Percentiles rank a stretch among this genome's conserved stretches.
These are phyloP conservation scores for Haliclona indistincta DNA, from an alignment of 37 sponge, comb jelly and placozoan species.

Conservation along the genomic window DNA sequence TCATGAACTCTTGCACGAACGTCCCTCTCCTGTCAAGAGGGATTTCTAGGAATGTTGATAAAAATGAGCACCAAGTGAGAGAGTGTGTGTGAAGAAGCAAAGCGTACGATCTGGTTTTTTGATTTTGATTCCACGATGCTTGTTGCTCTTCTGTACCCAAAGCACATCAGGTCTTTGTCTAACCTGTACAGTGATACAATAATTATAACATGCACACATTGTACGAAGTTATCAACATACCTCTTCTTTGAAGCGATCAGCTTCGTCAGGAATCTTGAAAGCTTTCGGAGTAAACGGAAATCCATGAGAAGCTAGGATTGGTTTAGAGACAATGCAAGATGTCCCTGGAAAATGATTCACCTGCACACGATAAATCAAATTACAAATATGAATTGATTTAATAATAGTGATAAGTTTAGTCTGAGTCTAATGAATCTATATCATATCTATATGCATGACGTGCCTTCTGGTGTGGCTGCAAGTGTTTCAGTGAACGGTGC, in stretches of 20 bases:
- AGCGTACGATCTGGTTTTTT: slow-evolving; percentile 29
- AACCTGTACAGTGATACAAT: not conserved
- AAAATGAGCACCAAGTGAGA: too few relatives aligned
- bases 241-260: slow-evolving; percentile 32
- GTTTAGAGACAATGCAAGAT: slow-evolving; percentile 56
- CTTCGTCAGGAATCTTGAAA: slow-evolving; percentile 49
- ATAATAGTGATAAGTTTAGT: not conserved
- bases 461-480: slow-evolving; percentile 69
- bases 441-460: not conserved
- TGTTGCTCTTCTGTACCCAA: slow-evolving; percentile 69
- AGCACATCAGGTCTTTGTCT: slow-evolving; percentile 32
- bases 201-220: not conserved
- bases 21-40: slow-evolving; percentile 1
- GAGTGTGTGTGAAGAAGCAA: not conserved
- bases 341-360: slow-evolving; percentile 73
- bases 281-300: slow-evolving; percentile 43
- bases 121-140: slow-evolving; percentile 69
- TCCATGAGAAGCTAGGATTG: slow-evolving; percentile 32
- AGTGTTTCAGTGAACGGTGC: not conserved
- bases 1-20: slow-evolving; percentile 74
- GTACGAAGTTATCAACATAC: slow-evolving; percentile 1
- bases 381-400: not conserved
- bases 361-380: not conserved
- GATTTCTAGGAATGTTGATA: too few relatives aligned
- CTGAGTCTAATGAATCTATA: not conserved